phyloP scores from a whole-genome alignment of 2,888 invertebrate species.

The Portevinia maculata region DNA sequence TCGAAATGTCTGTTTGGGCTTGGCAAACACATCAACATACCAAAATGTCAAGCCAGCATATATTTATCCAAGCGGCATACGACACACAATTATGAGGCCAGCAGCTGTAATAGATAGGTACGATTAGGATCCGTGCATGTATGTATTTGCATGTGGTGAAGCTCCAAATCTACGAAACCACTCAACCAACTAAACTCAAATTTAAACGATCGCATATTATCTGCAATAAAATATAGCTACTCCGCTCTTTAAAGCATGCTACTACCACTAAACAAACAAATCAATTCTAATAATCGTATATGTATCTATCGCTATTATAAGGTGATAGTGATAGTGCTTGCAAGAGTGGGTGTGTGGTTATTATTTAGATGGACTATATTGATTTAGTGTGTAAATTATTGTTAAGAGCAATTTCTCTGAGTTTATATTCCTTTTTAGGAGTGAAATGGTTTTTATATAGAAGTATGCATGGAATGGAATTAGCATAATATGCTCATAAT shows the following conservation, averaged over 20 bases:
- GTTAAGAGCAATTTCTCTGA: background rate
- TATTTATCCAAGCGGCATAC: constrained; percentile 4
- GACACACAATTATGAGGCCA: background rate
- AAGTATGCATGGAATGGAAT: too few relatives aligned
- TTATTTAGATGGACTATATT: background rate
- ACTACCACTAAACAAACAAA: constrained; percentile 27
- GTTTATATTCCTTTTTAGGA: too few relatives aligned
- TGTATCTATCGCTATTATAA: background rate
- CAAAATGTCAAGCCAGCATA: constrained; percentile 53
- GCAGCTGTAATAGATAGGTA: background rate
- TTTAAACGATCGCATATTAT: constrained; percentile 53
- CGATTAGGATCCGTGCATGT: background rate
- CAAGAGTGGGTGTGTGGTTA: background rate
- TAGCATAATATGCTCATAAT: too few relatives aligned
- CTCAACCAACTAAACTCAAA: constrained; percentile 55
- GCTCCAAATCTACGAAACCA: constrained; percentile 57
- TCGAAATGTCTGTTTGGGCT: constrained; percentile 53
- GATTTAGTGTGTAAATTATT: background rate
- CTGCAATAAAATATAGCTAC: constrained; percentile 43
- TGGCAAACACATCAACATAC: constrained; percentile 59
- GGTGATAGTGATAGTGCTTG: background rate
- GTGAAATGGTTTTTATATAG: too few relatives aligned
- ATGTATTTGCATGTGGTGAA: constrained; percentile 29
- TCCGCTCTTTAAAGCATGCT: constrained; percentile 14
- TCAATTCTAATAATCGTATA: background rate